Conservation (phyloP, 2,888 invertebrate species). For the Dastarcus helophoroides region DNA sequence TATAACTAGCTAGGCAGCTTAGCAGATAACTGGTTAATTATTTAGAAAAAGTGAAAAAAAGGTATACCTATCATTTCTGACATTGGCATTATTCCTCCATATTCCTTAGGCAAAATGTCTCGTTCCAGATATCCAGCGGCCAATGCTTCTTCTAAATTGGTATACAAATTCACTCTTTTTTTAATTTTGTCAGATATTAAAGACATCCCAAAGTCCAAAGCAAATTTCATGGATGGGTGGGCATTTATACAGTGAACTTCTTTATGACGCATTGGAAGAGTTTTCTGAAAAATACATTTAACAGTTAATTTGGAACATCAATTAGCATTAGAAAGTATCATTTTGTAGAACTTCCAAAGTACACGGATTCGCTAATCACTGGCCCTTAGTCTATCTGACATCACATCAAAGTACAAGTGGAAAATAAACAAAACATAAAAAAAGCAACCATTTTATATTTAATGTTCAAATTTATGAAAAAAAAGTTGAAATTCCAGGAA, state of each 20-base stretch:
- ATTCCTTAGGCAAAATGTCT: conserved; percentile 60
- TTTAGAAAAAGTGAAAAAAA: conserved; percentile 4
- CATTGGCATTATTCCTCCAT: conserved; percentile 75
- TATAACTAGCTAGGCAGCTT: too few species aligned
- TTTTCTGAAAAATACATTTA: conserved; percentile 48
- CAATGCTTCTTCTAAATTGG: conserved; percentile 46
- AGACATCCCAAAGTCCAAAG: conserved; percentile 64
- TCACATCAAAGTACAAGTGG: too few species aligned
- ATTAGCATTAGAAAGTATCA: too few species aligned
- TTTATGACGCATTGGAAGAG: conserved; percentile 68
- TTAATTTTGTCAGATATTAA: conserved; percentile 67
- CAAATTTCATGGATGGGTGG: conserved; percentile 63
- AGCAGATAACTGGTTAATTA: too few species aligned
- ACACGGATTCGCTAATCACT: too few species aligned
- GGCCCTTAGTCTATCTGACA: too few species aligned
- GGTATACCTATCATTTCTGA: conserved; percentile 64
- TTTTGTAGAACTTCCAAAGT: too few species aligned
- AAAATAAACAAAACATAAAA: too few species aligned
- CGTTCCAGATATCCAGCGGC: conserved; percentile 31
- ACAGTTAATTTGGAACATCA: too few species aligned
- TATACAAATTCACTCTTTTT: conserved; percentile 56
- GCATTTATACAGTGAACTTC: conserved; percentile 66
- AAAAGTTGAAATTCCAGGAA: too few species aligned
- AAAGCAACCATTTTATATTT: too few species aligned
- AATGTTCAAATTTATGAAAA: too few species aligned